phyloP scores from a whole-genome alignment of 92 coral and sea anemone genomes.

The Zoanthus solanderi region DNA sequence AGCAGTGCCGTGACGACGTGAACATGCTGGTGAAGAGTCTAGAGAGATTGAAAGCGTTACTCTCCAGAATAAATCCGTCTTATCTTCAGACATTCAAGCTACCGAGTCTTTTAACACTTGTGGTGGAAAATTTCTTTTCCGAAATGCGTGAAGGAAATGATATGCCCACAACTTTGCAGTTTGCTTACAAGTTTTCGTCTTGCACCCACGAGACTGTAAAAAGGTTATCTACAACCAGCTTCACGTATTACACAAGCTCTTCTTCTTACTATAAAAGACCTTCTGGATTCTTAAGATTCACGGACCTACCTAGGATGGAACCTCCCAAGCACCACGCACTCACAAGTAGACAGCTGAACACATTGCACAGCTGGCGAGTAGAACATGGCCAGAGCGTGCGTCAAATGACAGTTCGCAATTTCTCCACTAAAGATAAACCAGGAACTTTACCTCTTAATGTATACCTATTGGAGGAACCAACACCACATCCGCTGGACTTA shows the following conservation, averaged over 20 bases:
- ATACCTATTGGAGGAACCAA: slow-evolving; percentile 37
- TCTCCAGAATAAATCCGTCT: slow-evolving; percentile 40
- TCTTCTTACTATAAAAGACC: slow-evolving; percentile 53
- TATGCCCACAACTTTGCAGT: slow-evolving; percentile 52
- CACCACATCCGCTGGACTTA: slow-evolving; percentile 30
- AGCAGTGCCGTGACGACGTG: slow-evolving; percentile 42
- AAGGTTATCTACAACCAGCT: slow-evolving; percentile 54
- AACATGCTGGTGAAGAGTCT: slow-evolving; percentile 38
- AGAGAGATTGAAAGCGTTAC: slow-evolving; percentile 46
- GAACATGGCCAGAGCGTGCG: slow-evolving; percentile 59
- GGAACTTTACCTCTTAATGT: slow-evolving; percentile 54
- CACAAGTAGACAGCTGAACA: slow-evolving; percentile 49
- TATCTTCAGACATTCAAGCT: slow-evolving; percentile 47
- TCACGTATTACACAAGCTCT: slow-evolving; percentile 52
- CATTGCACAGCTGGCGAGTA: slow-evolving; percentile 55
- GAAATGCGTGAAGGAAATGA: slow-evolving; percentile 51
- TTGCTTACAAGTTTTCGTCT: slow-evolving; percentile 49
- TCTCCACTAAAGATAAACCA: slow-evolving; percentile 54
- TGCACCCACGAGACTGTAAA: slow-evolving; percentile 51
- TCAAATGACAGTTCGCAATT: slow-evolving; percentile 57
- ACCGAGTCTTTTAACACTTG: slow-evolving; percentile 46
- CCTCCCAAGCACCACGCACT: slow-evolving; percentile 59
- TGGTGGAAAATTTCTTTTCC: slow-evolving; percentile 51
- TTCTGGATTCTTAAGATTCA: slow-evolving; percentile 54
- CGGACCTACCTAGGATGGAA: slow-evolving; percentile 57